Base-by-base conservation (phyloP, 1,140 invertebrate species). In the Penaeus japonicus region DNA sequence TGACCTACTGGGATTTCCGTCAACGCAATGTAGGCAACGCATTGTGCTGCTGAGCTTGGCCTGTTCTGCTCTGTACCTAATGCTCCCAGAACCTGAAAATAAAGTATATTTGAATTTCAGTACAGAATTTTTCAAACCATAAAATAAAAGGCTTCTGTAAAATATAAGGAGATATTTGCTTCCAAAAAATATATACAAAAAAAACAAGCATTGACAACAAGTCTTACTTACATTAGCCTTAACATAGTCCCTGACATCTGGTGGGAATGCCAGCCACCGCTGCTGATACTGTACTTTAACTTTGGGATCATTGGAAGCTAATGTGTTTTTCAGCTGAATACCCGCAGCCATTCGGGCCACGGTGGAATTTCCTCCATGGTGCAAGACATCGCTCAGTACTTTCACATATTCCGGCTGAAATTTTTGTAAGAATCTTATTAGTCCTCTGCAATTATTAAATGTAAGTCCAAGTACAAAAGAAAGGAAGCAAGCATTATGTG, bases 341-440 rank as follows among this genome's bases (percentile, higher is more conserved):
- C 99, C 99, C 90, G 98, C 98, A 91, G 99, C 98, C 96, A 98
- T 99, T 85, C 99, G 95, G 65, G 98, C 97, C 89, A 99, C 97
- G 57, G 96, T 95, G 92, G 96, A 97, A 92, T 98, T 98, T 54
- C 95, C 95, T 30, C 96, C 96, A 94, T 97, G 96, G 90, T 96
- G 95, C 91, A 99, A 93, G 35, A 99, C 96, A 92, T 97, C 97
- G 54, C 98, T 99, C 62, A 99, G 94, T 91, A 97, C 96, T 94
- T 97, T 97, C 88, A 99, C 94, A 92, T 99, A 99, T 92, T 97
- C 97, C 89, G 97, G 95, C 94, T 96, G 91, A 70, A 84, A 32
- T 59, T 30, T 30, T 57, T 18, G 35, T 32, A 83, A 47, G 20
- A 24, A 65, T 32, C 78, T n/a, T 73, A 39, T 65, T 17, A 80